phyloP scores from a whole-genome alignment of 2,797 vertebrate species.

The Takifugu ocellatus region DNA sequence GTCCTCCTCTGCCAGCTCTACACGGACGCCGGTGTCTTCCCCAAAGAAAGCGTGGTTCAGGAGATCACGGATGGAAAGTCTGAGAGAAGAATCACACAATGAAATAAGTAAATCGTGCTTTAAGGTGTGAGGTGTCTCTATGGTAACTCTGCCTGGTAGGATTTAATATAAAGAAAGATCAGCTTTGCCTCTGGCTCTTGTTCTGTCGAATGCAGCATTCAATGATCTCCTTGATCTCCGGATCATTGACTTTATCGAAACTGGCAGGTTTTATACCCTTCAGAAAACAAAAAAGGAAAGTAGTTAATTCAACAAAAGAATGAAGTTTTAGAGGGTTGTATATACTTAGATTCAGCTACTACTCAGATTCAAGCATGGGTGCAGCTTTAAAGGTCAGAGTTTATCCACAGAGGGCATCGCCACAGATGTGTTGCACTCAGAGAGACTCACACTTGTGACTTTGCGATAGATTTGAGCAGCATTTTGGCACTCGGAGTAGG shows the following conservation, averaged over 20 bases:
- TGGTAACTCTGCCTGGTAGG: neutral
- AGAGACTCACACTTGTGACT: constrained; percentile 90
- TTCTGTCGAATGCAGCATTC: constrained; percentile 94
- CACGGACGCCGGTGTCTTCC: constrained; percentile 92
- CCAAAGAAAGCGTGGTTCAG: constrained; percentile 90
- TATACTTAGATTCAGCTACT: neutral
- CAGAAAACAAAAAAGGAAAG: constrained; percentile 4
- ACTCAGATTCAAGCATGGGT: neutral
- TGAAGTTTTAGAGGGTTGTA: neutral
- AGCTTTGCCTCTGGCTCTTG: constrained; percentile 84
- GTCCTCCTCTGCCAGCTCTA: constrained; percentile 92
- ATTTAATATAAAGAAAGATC: constrained; percentile 3
- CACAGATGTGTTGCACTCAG: constrained; percentile 3
- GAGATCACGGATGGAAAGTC: constrained; percentile 89
- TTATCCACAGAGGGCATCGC: neutral
- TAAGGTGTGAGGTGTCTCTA: neutral
- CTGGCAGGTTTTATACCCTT: constrained; percentile 96
- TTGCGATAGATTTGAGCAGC: constrained; percentile 97
- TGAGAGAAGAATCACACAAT: constrained; percentile 41
- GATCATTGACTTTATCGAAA: constrained; percentile 92
- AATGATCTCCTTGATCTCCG: constrained; percentile 96
- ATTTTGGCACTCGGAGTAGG: constrained; percentile 96
- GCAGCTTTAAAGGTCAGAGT: neutral
- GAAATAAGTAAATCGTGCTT: constrained; percentile 1
- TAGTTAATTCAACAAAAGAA: neutral